Evolutionary conservation across 2,888 invertebrate species (phyloP), one percentile per base, ranked within the genome.

Genomic region (Apamea anceps): DNA sequence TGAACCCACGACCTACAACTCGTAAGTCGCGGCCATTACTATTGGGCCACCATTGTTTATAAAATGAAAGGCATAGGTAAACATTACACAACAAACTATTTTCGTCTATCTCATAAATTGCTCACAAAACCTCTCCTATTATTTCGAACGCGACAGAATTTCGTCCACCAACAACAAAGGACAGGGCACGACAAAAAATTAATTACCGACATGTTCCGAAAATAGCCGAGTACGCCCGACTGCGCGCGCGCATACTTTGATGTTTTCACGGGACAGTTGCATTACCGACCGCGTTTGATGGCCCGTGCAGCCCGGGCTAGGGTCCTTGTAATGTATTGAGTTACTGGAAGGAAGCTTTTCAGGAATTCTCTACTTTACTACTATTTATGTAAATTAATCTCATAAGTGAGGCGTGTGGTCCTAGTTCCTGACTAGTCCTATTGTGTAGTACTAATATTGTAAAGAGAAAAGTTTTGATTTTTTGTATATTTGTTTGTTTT

Each of bases 181-280:
- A 90, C 90, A 83, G 84, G 91, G 87, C 89, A 91, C 91, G 94
- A 95, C 95, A 95, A 95, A 95, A 95, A 95, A 94, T 93, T 95
- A 95, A 95, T 96, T 95, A 94, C 93, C 87, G 90, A 91, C 91
- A 86, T 87, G 86, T 88, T 91, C 92, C 93, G 89, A 93, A 95
- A 96, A 96, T 96, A 96, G 92, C 89, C 91, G 91, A 90, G 87
- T 79, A 90, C 87, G 81, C 75, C 63, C 82, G 87, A 83, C 63
- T 77, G 85, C 88, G 89, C 89, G 80, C 73, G 91, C 91, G 92
- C 90, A 76, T 10, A 86, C 95, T 95, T 95, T 95, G 95, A 95
- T 94, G 92, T 95, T 80, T 88, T 88, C 86, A 90, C 89, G 89
- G 88, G 87, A 88, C 85, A 89, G 89, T 79, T 72, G 73, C 82